Conservation (phyloP, 2,888 invertebrate species). For the Phaonia tiefii region DNA sequence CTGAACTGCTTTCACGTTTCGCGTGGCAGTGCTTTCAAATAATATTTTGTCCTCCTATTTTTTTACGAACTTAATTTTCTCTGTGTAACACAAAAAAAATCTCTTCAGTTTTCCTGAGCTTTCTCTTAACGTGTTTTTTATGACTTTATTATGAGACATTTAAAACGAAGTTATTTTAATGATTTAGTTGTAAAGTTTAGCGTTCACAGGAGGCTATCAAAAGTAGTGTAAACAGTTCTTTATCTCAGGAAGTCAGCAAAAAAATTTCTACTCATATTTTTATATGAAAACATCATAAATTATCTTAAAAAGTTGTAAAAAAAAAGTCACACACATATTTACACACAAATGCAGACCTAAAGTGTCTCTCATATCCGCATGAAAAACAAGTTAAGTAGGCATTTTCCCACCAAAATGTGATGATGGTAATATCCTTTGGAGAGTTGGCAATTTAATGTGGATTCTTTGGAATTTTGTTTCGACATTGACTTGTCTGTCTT, state of each 20-base stretch:
- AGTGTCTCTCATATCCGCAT: too few species aligned
- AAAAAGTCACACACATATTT: conserved; percentile 16
- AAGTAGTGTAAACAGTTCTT: conserved; percentile 59
- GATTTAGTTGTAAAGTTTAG: conserved; percentile 65
- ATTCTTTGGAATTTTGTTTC: not conserved
- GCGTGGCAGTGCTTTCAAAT: conserved; percentile 31
- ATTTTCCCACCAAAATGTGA: conserved; percentile 9
- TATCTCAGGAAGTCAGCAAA: conserved; percentile 44
- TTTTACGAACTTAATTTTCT: not conserved
- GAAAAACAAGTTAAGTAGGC: not conserved
- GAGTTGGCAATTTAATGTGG: not conserved
- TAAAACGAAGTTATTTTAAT: conserved; percentile 59
- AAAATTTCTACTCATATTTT: conserved; percentile 49
- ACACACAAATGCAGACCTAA: too few species aligned
- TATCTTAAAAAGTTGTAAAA: conserved; percentile 48
- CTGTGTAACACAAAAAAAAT: conserved; percentile 46
- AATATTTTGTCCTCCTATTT: not conserved
- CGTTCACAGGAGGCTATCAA: conserved; percentile 56
- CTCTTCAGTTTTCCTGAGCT: conserved; percentile 36
- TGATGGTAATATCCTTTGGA: conserved; percentile 4
- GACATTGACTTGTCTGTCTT: conserved; percentile 15
- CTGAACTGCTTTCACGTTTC: conserved; percentile 66
- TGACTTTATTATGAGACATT: conserved; percentile 34
- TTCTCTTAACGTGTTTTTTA: conserved; percentile 35
- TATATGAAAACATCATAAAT: conserved; percentile 53